phyloP scores from a whole-genome alignment of 2,888 invertebrate species.

The Lacanobia oleracea region DNA sequence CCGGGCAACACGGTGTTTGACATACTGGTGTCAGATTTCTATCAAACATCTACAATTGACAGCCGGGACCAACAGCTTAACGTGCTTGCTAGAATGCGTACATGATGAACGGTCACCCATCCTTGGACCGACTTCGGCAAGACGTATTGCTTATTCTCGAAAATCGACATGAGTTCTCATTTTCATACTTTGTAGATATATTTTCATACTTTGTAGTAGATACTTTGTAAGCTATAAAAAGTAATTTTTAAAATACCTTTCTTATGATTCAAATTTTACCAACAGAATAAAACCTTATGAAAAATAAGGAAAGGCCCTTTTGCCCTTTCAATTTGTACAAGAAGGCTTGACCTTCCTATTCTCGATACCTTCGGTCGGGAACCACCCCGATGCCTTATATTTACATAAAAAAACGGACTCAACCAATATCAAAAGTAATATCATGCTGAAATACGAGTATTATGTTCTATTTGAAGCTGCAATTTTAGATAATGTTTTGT shows the following conservation, averaged over 20 bases:
- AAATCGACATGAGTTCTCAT: no score
- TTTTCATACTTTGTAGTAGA: no score
- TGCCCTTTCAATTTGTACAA: conserved; percentile 47
- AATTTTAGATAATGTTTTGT: neutral
- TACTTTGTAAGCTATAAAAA: neutral
- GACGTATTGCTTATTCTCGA: no score
- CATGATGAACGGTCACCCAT: no score
- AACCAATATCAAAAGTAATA: conserved; percentile 55
- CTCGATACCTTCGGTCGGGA: conserved; percentile 16
- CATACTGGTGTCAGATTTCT: neutral
- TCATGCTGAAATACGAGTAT: conserved; percentile 18
- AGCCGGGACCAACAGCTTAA: no score
- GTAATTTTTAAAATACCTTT: conserved; percentile 4
- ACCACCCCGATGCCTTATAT: conserved; percentile 41
- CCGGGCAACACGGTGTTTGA: no score
- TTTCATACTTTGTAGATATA: no score
- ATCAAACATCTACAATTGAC: no score
- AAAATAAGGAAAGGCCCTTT: conserved; percentile 35
- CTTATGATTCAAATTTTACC: conserved; percentile 21
- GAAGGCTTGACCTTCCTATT: conserved; percentile 53
- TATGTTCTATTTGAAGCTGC: conserved; percentile 23
- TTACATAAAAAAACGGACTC: conserved; percentile 53
- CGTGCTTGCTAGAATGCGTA: no score
- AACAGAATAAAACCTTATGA: conserved; percentile 1
- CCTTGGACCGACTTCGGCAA: no score